Percentiles rank a stretch among this genome's conserved stretches.
These are phyloP conservation scores for Phaethon lepturus DNA, from an alignment of 2,113 vertebrate genomes.

Conservation along the genomic window DNA sequence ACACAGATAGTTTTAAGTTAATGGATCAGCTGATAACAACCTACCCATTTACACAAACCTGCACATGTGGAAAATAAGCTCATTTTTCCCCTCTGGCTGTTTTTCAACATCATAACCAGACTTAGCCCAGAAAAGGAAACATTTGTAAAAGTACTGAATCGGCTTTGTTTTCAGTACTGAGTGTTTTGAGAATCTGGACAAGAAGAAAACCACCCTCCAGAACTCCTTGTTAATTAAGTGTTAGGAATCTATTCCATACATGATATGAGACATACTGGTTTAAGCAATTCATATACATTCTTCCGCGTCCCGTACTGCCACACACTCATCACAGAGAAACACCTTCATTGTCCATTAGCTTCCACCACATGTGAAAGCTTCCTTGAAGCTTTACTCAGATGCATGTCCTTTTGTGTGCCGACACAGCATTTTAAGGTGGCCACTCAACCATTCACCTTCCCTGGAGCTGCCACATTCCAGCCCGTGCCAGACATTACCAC, in stretches of 20 bases:
- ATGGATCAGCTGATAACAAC: neutral
- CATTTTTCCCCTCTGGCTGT: neutral
- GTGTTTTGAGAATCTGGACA: neutral
- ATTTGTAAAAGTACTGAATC: neutral
- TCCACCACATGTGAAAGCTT: neutral
- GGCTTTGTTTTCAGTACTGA: neutral
- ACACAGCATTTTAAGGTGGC: neutral
- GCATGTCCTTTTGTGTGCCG: neutral
- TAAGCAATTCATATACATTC: accelerated
- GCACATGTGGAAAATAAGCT: accelerated
- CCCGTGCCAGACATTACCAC: neutral
- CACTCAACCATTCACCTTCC: neutral
- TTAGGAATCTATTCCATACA: neutral
- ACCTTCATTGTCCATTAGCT: neutral
- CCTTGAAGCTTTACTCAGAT: neutral
- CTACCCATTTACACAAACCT: neutral
- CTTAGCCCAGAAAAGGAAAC: neutral
- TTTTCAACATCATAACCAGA: neutral
- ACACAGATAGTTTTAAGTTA: neutral
- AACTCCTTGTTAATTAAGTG: neutral
- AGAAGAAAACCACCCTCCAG: neutral
- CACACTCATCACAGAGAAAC: neutral
- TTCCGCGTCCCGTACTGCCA: neutral
- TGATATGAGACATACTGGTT: accelerated
- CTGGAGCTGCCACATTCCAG: neutral